Conservation (phyloP, 2,113 vertebrate genomes). For the Scortum barcoo region DNA sequence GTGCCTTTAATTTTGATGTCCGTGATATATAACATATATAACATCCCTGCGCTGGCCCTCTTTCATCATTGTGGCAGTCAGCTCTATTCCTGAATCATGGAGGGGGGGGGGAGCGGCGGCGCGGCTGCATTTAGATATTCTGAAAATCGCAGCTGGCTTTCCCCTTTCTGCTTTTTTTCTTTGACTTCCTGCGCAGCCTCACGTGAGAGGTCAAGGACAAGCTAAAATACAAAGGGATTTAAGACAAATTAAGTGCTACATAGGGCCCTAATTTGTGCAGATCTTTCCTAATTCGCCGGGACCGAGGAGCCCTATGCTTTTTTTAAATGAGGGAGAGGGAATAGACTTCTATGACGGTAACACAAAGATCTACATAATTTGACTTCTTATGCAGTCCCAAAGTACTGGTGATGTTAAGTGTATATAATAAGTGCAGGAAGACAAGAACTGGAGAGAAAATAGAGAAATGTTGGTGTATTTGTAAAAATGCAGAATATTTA, state of each 20-base stretch:
- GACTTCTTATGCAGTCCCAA: not conserved
- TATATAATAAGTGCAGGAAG: not conserved
- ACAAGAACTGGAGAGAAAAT: not conserved
- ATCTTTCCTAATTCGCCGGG: not conserved
- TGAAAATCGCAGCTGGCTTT: constrained; percentile 19
- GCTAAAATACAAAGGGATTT: constrained; percentile 15
- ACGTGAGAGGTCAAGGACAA: constrained; percentile 35
- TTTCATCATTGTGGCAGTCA: not conserved
- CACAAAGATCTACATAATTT: not conserved
- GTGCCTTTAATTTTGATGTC: not conserved
- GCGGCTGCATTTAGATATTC: constrained; percentile 17
- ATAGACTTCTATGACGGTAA: not conserved
- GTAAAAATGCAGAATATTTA: no score
- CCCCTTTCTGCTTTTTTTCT: constrained; percentile 20
- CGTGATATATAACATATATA: not conserved
- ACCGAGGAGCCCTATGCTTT: not conserved
- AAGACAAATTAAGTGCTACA: constrained; percentile 6
- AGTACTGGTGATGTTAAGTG: not conserved
- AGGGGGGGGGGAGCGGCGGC: no score
- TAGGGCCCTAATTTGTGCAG: constrained; percentile 1
- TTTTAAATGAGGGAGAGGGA: constrained; percentile 13
- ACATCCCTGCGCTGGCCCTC: not conserved
- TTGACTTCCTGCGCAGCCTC: constrained; percentile 18
- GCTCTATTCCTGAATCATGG: not conserved
- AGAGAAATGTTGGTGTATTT: not conserved